phyloP scores from a whole-genome alignment of 2,888 invertebrate genomes.

The Cantharis lateralis region DNA sequence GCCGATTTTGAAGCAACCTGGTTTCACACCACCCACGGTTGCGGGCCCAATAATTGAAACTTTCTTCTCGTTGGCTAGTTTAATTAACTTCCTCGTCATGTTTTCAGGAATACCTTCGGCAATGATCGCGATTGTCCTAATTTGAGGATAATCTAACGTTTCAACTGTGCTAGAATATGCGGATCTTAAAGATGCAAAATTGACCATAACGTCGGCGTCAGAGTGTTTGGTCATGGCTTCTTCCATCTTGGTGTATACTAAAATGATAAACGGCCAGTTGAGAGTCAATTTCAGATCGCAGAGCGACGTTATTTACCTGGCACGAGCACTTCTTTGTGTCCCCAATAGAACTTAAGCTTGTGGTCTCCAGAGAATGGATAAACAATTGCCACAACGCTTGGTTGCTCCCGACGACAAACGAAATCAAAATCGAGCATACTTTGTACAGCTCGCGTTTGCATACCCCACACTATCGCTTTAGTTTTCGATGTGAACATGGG shows the following conservation, averaged over 20 bases:
- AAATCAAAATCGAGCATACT: conserved; percentile 97
- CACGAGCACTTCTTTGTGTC: conserved; percentile 90
- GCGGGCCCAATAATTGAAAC: conserved; percentile 71
- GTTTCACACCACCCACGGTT: conserved; percentile 96
- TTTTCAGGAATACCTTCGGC: conserved; percentile 99
- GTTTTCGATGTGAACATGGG: conserved; percentile 83
- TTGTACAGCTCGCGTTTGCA: conserved; percentile 97
- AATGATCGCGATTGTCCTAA: conserved; percentile 95
- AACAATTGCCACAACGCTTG: conserved; percentile 94
- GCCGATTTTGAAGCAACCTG: conserved; percentile 98
- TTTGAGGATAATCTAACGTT: conserved; percentile 91
- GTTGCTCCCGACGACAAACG: conserved; percentile 85
- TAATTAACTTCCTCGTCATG: conserved; percentile 91
- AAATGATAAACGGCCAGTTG: background rate
- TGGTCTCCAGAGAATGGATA: conserved; percentile 99
- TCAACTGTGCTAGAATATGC: conserved; percentile 97
- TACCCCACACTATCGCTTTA: conserved; percentile 97
- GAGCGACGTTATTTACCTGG: conserved; percentile 11
- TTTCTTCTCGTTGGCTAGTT: conserved; percentile 78
- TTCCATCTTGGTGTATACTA: conserved; percentile 93
- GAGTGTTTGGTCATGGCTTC: conserved; percentile 95
- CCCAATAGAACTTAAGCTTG: conserved; percentile 99
- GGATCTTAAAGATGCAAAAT: conserved; percentile 96
- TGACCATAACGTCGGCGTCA: conserved; percentile 93
- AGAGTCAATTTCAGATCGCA: background rate